phyloP scores from a whole-genome alignment of 2,888 invertebrate species.

The Peribatodes rhomboidaria region DNA sequence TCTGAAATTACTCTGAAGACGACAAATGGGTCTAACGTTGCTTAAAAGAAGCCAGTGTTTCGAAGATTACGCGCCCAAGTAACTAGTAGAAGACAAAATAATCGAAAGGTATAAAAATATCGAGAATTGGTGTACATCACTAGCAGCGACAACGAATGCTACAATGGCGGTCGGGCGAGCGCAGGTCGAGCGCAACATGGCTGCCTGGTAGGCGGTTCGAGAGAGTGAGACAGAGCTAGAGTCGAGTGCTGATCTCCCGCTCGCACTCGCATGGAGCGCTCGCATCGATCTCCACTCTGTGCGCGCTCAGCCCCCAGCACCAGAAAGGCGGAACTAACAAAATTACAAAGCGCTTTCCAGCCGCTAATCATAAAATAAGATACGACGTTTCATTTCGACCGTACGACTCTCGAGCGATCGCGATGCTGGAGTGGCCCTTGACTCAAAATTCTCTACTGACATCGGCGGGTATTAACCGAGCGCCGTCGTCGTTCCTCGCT shows the following conservation, averaged over 20 bases:
- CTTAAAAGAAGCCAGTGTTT: slow-evolving; percentile 10
- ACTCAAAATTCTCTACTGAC: slow-evolving; percentile 84
- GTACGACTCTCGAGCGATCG: slow-evolving; percentile 85
- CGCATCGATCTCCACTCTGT: slow-evolving; percentile 85
- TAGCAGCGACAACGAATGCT: slow-evolving; percentile 82
- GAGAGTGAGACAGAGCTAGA: slow-evolving; percentile 74
- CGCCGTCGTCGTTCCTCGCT: slow-evolving; percentile 65
- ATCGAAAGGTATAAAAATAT: slow-evolving; percentile 61
- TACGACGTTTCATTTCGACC: slow-evolving; percentile 87
- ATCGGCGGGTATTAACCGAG: slow-evolving; percentile 78
- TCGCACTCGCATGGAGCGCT: slow-evolving; percentile 81
- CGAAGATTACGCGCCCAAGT: slow-evolving; percentile 20
- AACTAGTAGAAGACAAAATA: slow-evolving; percentile 45
- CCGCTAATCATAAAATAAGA: slow-evolving; percentile 87
- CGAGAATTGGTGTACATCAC: slow-evolving; percentile 78
- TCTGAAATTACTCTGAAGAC: slow-evolving; percentile 22
- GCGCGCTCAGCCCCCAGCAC: slow-evolving; percentile 85
- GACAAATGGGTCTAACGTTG: slow-evolving; percentile 6
- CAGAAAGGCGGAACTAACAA: slow-evolving; percentile 87
- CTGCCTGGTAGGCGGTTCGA: slow-evolving; percentile 86
- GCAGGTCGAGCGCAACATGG: slow-evolving; percentile 87
- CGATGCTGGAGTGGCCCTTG: slow-evolving; percentile 85
- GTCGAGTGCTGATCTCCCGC: slow-evolving; percentile 66
- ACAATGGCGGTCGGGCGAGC: slow-evolving; percentile 87
- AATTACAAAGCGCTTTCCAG: slow-evolving; percentile 87